A percentile compares a stretch with the other conserved stretches of the same genome.
Evolutionary conservation across 2,797 vertebrate species (phyloP).

Genomic region (Coracias cyanogaster): DNA sequence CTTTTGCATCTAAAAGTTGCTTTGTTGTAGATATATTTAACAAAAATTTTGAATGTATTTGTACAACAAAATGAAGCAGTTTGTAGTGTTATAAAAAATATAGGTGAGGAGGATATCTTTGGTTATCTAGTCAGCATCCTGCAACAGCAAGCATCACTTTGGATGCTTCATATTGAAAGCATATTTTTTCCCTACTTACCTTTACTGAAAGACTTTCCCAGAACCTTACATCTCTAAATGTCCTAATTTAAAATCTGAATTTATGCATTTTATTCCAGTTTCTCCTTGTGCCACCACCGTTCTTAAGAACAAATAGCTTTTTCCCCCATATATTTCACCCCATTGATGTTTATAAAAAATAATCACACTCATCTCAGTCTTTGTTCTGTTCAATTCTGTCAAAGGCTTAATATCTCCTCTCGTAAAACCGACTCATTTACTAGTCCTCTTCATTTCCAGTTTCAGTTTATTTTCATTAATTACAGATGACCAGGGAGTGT

Average conservation of each 20-base stretch:
- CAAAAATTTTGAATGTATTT: not conserved
- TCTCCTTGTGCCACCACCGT: not conserved
- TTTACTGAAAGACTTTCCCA: not conserved
- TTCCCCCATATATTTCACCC: fast-evolving
- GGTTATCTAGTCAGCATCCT: not conserved
- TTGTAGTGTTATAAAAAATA: not conserved
- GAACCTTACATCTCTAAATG: not conserved
- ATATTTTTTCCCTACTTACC: not conserved
- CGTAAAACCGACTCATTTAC: not conserved
- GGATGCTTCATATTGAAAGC: not conserved
- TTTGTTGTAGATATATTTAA: not conserved
- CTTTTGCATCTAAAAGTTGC: not conserved
- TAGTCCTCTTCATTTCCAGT: not conserved
- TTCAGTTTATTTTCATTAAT: not conserved
- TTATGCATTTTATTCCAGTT: not conserved
- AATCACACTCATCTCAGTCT: not conserved
- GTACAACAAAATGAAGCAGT: not conserved
- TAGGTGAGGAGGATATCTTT: not conserved
- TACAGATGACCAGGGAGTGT: not conserved
- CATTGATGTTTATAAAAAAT: not conserved
- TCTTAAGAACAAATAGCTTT: not conserved
- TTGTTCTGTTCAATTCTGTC: not conserved
- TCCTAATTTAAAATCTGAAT: not conserved
- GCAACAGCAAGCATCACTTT: not conserved
- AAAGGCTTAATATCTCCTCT: not conserved